Base-by-base conservation (phyloP, 2,113 vertebrate species). In the Sturnira hondurensis region DNA sequence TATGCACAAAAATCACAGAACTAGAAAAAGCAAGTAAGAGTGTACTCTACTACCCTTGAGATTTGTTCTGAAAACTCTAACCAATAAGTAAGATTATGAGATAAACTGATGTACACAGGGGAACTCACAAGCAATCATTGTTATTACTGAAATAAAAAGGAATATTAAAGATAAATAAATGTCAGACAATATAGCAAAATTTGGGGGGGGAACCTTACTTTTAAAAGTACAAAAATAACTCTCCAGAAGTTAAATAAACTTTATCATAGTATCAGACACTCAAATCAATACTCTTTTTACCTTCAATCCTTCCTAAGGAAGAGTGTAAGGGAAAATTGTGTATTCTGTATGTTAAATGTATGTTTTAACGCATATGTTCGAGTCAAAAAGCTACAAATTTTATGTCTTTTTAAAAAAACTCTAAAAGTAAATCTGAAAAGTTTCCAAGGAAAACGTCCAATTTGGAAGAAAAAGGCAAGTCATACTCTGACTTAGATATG, bases 71-170 rank as follows among this genome's bases (percentile, higher is more conserved):
- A 70, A 90, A 92, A 86, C 71, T 65, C 41, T 41, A 58, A 83
- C 50, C 65, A 94, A 50, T 11, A 86, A 61, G 68, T 80, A n/a
- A 54, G 7, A 92, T 31, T 76, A 52, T 50, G 2, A 31, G 26
- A 63, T 14, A 63, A 63, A 76, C 12, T 76, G 43, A 82, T 26
- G 11, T 80, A 61, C n/a, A 80, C 7, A 7, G 70, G 33, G 5
- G 74, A 74, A 74, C 36, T 92, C 71, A 86, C 38, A 15, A 82
- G 74, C 36, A 85, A 65, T 86, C 43, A 24, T 13, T 76, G 65
- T 74, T 78, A 83, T 80, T 73, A 92, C 20, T 15, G 58, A 96
- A 85, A 89, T 36, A 16, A 28, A 97, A 85, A 94, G 20, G 22
- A 73, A 11, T 50, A 67, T 78, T 73, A 78, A 95, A 24, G 45